Conservation (phyloP, 2,797 vertebrate genomes). For the Pteropus rufus region DNA sequence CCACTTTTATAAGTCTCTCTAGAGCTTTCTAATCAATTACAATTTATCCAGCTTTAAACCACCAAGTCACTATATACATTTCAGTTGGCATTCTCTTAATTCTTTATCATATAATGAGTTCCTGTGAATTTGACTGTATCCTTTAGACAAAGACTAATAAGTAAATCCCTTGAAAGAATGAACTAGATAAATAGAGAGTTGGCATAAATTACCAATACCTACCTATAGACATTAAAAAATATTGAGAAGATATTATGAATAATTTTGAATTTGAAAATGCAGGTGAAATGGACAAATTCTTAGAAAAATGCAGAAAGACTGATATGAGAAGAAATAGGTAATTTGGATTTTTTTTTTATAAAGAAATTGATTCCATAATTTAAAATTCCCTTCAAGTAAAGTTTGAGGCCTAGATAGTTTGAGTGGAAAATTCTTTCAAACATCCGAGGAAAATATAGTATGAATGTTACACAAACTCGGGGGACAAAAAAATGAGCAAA, state of each 20-base stretch:
- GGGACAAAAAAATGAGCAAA: neutral
- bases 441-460: neutral
- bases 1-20: neutral
- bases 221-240: neutral
- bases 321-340: neutral
- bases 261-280: conserved; percentile 3
- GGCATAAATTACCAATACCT: neutral
- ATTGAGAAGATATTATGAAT: neutral
- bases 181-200: neutral
- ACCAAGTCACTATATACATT: neutral
- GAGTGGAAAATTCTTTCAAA: neutral
- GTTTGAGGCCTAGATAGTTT: neutral
- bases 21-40: neutral
- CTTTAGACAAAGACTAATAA: neutral
- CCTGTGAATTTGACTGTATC: neutral
- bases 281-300: neutral
- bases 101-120: neutral
- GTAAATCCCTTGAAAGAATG: neutral
- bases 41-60: neutral
- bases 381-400: neutral
- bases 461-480: neutral
- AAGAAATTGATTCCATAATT: neutral
- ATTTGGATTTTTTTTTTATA: neutral
- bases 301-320: neutral
- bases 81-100: neutral